Base-by-base conservation (phyloP, 1,140 invertebrate species). In the Papilio glaucus region DNA sequence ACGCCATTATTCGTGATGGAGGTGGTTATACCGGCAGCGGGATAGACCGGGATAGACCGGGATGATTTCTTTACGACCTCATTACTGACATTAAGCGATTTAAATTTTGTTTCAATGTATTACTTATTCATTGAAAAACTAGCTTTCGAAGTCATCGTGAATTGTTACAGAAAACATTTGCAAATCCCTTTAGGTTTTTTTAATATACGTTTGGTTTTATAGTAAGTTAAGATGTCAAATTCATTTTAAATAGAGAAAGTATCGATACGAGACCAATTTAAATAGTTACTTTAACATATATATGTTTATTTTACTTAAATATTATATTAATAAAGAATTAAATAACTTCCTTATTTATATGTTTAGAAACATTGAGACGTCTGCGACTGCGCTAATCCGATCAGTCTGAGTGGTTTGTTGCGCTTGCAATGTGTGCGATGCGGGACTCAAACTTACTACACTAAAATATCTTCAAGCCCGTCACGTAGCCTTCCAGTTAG, bases 81-180 rank as follows among this genome's bases (percentile, higher is more conserved):
- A 57, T 24, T 57, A 57, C 21, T 26, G 49, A 24, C 24, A 57
- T 57, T 26, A 57, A 53, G 21, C 8, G 49, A 13, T 57, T 57
- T 57, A 26, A 24, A 57, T 57, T 57, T 24, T 26, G 24, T 57
- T 10, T 24, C 21, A 53, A 21, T 8, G 21, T 21, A 2, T 21
- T 7, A 53, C 9, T 7, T 53, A 53, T 53, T 53, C 9, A 21
- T 53, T 53, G 18, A 5, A 21, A 53, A 53, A 10, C 9, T 8
- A n/a, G n/a, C n/a, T n/a, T n/a, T n/a, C n/a, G n/a, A n/a, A n/a
- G n/a, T n/a, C n/a, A n/a, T n/a, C n/a, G n/a, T n/a, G n/a, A n/a
- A n/a, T n/a, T n/a, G n/a, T n/a, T n/a, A n/a, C n/a, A n/a, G n/a
- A n/a, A n/a, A n/a, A n/a, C n/a, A n/a, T n/a, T n/a, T n/a, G n/a